Percentiles rank a stretch among this genome's conserved stretches.
phyloP scores from a whole-genome alignment of 1,140 invertebrate species.

The Dryas iulia region DNA sequence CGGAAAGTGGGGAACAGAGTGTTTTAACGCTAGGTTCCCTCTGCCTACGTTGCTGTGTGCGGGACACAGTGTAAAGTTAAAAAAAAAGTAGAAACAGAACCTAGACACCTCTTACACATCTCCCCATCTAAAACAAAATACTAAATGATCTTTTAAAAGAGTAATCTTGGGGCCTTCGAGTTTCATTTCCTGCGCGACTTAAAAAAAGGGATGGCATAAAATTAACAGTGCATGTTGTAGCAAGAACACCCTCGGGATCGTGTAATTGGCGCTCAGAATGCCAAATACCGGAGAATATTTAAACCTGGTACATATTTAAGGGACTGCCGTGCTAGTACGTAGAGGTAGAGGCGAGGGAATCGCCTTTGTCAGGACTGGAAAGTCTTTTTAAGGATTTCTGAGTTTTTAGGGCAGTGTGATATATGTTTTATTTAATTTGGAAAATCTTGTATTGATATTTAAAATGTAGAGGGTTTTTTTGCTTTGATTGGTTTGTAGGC shows the following conservation, averaged over 20 bases:
- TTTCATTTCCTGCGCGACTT: background rate
- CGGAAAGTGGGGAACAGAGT: too few species aligned
- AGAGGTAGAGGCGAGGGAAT: background rate
- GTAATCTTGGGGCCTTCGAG: background rate
- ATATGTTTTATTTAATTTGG: background rate
- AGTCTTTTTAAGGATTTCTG: background rate
- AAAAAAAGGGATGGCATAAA: background rate
- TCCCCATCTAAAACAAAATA: background rate
- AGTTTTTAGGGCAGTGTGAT: background rate
- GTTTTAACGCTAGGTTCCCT: too few species aligned
- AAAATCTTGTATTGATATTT: too few species aligned
- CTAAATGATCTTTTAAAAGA: background rate
- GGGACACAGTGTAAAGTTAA: too few species aligned
- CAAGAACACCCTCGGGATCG: background rate
- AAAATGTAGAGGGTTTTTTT: too few species aligned
- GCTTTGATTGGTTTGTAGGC: too few species aligned
- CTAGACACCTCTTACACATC: too few species aligned
- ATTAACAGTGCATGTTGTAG: constrained; percentile 1
- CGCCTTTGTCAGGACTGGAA: background rate
- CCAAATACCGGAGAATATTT: background rate
- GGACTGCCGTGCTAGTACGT: too few species aligned
- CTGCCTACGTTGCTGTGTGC: too few species aligned
- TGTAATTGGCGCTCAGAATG: background rate
- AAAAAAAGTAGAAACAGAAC: too few species aligned
- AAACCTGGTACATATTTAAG: background rate